Evolutionary conservation across 2,888 invertebrate genomes (phyloP), one percentile per base, ranked within the genome.

Genomic region (Mythimna loreyi): DNA sequence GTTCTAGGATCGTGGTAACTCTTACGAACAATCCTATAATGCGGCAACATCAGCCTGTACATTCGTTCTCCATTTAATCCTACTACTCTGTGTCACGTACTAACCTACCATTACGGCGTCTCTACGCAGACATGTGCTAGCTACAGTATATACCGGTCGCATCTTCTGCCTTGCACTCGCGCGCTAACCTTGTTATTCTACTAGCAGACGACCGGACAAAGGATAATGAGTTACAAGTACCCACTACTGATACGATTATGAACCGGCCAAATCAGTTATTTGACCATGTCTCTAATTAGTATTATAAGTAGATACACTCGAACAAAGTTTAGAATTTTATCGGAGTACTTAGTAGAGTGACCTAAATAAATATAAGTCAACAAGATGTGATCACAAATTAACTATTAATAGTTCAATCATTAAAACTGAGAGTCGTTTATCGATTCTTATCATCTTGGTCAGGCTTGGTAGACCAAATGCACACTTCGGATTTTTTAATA

Each of bases 91-190:
- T 66, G 57, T 4, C 47, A 43, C 19, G 67, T 47, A 40, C 45
- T 47, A 69, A 45, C 40, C 58, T 43, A 33, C 75, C 40, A 70
- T 50, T 61, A 72, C 49, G 58, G 63, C 55, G 36, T 71, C 58
- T 67, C 52, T 61, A 55, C 23, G 19, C 36, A 47, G 52, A 56
- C 19, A 64, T 47, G 21, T 57, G 36, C 59, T 58, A 55, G 23
- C n/a, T 75, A 63, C 58, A 70, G 19, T 5, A 8, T 49, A 16
- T 62, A 40, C 56, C 28, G 30, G 69, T 68, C 66, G 63, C 78
- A 78, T 83, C 83, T 82, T 78, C 60, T 47, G 84, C 86, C 88
- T 87, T 88, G 89, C 75, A 67, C 67, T 66, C 72, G 86, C 83
- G 66, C 85, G 84, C 75, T 86, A 86, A 84, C 86, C 85, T 83